phyloP scores from a whole-genome alignment of 2,113 vertebrate genomes.

The Todiramphus saurophagus region DNA sequence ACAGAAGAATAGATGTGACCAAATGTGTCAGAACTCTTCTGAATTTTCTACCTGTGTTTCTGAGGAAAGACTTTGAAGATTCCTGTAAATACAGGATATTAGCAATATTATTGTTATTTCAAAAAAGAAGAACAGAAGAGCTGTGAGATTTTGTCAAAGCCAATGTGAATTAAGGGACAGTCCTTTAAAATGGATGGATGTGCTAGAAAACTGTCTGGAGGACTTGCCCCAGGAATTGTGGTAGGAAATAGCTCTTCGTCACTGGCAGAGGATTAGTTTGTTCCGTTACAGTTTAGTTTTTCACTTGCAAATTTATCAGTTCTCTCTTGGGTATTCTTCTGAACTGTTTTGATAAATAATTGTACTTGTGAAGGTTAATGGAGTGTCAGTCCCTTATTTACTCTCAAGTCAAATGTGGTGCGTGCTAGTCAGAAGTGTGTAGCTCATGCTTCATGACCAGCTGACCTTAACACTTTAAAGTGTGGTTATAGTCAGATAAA shows the following conservation, averaged over 20 bases:
- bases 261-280: not conserved
- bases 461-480: conserved; percentile 55
- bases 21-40: not conserved
- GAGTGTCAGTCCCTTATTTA: conserved; percentile 65
- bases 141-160: not conserved
- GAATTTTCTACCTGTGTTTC: not conserved
- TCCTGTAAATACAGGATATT: not conserved
- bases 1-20: not conserved
- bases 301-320: conserved; percentile 15
- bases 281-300: not conserved
- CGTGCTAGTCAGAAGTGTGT: conserved; percentile 44
- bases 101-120: not conserved
- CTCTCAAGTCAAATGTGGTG: conserved; percentile 43
- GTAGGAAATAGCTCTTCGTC: conserved; percentile 13
- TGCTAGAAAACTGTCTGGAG: not conserved
- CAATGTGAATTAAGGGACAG: not conserved
- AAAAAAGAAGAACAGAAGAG: not conserved
- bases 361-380: conserved; percentile 72
- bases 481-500: conserved; percentile 68
- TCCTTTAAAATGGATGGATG: not conserved
- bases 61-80: not conserved
- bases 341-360: conserved; percentile 72
- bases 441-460: conserved; percentile 53
- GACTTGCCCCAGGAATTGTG: not conserved
- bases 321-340: conserved; percentile 22